Conservation (phyloP, 2,888 invertebrate genomes). For the Dione vanillae region DNA sequence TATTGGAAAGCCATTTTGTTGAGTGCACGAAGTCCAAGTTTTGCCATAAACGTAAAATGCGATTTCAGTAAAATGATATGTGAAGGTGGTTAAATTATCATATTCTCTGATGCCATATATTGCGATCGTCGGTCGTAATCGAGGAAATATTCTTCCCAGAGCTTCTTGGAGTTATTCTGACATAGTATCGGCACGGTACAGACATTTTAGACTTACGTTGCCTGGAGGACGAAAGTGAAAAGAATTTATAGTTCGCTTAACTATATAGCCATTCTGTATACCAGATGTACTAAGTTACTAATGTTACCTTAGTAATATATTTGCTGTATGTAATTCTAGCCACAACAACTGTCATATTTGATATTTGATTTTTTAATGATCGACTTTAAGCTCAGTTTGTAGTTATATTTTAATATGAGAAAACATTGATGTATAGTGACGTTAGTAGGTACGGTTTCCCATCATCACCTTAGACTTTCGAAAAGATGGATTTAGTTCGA, state of each 20-base stretch:
- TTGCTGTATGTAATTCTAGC: neutral
- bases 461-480: too few species aligned
- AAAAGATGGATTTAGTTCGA: too few species aligned
- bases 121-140: constrained; percentile 38
- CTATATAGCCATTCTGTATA: constrained; percentile 65
- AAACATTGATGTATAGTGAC: too few species aligned
- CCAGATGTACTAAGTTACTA: neutral
- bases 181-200: constrained; percentile 49
- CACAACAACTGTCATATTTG: too few species aligned
- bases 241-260: constrained; percentile 75
- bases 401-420: too few species aligned
- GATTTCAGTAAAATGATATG: constrained; percentile 79
- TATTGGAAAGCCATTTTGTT: constrained; percentile 83
- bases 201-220: constrained; percentile 66
- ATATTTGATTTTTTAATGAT: too few species aligned
- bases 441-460: too few species aligned
- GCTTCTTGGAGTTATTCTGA: constrained; percentile 54
- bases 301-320: neutral
- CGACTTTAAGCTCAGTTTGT: too few species aligned
- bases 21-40: constrained; percentile 83
- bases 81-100: constrained; percentile 64
- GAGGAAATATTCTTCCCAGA: constrained; percentile 43
- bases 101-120: constrained; percentile 43
- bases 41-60: constrained; percentile 82
- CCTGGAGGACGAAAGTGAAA: constrained; percentile 76